These are phyloP conservation scores for Alosa sapidissima DNA, from an alignment of 2,797 vertebrate genomes.

Conservation along the genomic window DNA sequence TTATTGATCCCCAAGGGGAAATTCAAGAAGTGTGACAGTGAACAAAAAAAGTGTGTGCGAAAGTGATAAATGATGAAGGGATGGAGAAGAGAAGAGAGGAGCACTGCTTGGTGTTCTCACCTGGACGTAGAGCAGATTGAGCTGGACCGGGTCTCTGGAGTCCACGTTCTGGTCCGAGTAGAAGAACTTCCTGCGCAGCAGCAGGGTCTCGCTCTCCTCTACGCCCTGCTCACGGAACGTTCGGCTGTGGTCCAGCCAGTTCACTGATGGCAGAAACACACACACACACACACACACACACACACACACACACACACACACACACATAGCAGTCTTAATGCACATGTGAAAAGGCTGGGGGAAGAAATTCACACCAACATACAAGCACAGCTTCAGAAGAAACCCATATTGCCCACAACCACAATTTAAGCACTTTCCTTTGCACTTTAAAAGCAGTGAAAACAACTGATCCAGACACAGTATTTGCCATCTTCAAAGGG, in stretches of 20 bases:
- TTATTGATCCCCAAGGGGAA: no score
- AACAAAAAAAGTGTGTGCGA: background rate
- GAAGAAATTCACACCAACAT: background rate
- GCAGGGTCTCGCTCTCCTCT: conserved; percentile 90
- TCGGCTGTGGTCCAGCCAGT: conserved; percentile 97
- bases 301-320: conserved; percentile 36
- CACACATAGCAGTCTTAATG: background rate
- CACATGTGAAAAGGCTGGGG: background rate
- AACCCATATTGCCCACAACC: background rate
- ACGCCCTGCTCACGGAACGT: conserved; percentile 97
- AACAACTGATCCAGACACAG: background rate
- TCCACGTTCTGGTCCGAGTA: conserved; percentile 99
- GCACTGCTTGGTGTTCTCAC: conserved; percentile 63
- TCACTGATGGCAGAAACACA: conserved; percentile 76
- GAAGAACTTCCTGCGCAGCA: conserved; percentile 95
- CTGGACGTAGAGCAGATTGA: conserved; percentile 98
- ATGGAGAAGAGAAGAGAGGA: background rate
- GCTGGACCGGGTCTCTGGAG: conserved; percentile 95
- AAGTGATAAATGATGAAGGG: background rate
- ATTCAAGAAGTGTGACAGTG: background rate
- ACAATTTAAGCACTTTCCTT: background rate
- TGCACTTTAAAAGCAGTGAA: background rate
- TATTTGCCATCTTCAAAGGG: background rate
- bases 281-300: conserved; percentile 20
- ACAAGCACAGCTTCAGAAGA: background rate